phyloP scores from a whole-genome alignment of 2,113 vertebrate genomes.

The Callaeas wilsoni region DNA sequence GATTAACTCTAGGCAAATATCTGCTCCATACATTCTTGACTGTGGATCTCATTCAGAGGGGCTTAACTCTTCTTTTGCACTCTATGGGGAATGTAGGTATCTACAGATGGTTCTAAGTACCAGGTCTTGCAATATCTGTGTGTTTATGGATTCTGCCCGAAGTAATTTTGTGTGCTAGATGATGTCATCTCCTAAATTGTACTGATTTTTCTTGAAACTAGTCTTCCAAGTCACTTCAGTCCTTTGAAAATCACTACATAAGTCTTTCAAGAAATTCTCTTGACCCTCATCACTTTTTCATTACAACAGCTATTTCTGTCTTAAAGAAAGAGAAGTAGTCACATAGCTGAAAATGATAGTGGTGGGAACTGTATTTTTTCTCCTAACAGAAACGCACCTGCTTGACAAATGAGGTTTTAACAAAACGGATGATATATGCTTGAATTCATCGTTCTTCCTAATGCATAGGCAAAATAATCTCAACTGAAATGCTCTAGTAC shows the following conservation, averaged over 20 bases:
- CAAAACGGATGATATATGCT: not conserved
- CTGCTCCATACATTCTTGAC: not conserved
- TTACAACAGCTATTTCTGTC: not conserved
- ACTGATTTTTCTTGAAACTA: slow-evolving; percentile 11
- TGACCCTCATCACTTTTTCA: not conserved
- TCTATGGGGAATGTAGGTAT: not conserved
- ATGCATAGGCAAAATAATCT: not conserved
- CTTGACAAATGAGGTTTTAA: slow-evolving; percentile 14
- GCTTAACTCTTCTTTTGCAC: not conserved
- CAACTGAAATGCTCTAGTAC: not conserved
- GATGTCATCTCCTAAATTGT: not conserved
- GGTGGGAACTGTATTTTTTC: not conserved
- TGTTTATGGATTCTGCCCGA: not conserved
- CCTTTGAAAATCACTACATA: not conserved
- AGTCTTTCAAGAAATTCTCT: not conserved
- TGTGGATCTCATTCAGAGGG: not conserved
- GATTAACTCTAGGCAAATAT: not conserved
- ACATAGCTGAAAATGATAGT: not conserved
- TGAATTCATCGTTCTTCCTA: not conserved
- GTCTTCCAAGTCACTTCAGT: not conserved
- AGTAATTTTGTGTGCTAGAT: not conserved
- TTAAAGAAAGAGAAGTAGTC: not conserved
- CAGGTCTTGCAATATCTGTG: not conserved
- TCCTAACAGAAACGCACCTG: not conserved
- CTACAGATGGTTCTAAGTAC: not conserved